Percentiles rank a stretch among this genome's conserved stretches.
Conservation (phyloP, 2,113 vertebrate genomes). For the Hemiscyllium ocellatum region DNA sequence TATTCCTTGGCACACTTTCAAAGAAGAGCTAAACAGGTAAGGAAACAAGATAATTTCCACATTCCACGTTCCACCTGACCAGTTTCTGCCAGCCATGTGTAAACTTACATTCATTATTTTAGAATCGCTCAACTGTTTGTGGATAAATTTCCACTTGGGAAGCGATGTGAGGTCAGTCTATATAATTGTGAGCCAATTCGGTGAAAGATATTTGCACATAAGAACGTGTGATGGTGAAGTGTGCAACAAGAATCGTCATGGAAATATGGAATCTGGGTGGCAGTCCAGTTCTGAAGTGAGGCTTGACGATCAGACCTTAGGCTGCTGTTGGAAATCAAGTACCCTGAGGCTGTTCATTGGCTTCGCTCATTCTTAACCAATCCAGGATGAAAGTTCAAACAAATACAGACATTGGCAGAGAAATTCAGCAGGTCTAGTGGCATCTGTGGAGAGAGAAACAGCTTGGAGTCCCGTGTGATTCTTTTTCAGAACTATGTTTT, state of each 20-base stretch:
- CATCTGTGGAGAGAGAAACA: too few species aligned
- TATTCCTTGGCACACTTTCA: too few species aligned
- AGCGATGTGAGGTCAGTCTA: background rate
- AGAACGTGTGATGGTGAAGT: background rate
- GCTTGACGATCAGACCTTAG: background rate
- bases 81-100: too few species aligned
- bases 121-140: too few species aligned
- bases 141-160: background rate
- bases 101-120: too few species aligned
- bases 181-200: background rate
- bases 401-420: too few species aligned
- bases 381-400: background rate
- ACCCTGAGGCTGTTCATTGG: too few species aligned
- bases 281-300: background rate
- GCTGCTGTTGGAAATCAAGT: background rate
- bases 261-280: background rate
- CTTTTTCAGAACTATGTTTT: background rate
- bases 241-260: background rate
- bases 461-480: too few species aligned
- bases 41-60: background rate
- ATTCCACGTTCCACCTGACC: too few species aligned
- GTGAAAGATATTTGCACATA: background rate
- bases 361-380: background rate
- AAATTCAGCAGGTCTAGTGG: too few species aligned
- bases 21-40: too few species aligned